Evolutionary conservation across 2,888 invertebrate genomes (phyloP), one percentile per base, ranked within the genome.

Genomic region (Notocelia uddmanniana): DNA sequence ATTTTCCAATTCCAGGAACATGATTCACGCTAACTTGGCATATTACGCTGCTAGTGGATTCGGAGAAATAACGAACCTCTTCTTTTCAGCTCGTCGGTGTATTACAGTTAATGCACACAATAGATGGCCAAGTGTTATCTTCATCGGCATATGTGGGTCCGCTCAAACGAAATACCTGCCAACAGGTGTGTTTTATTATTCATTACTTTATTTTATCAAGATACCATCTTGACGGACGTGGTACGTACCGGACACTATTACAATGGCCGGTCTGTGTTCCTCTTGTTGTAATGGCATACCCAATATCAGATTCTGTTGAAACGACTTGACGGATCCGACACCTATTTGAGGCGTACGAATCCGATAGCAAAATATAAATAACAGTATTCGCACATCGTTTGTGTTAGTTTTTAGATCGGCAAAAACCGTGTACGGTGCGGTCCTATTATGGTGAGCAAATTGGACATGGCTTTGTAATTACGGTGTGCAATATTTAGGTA

Each of bases 211-310:
- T 88, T 88, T 85, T 85, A 85, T 83, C 80, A 78, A 83, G 92
- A 93, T 92, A 89, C 80, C 81, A 93, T 93, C 92, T 92, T 90
- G 90, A 92, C 85, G 87, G 88, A 89, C 88, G 89, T 55, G 50
- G 63, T 87, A 83, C 83, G 84, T 87, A 86, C 82, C 83, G 83
- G 85, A 87, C 89, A 87, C 85, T 85, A 88, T 87, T 88, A 91
- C 90, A 91, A 89, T 88, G 78, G 87, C 81, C 85, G 85, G 81
- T 83, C 82, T 88, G 87, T 89, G 88, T 89, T 91, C 85, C 82
- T 86, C 83, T 74, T 74, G 64, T 74, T 71, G 73, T 91, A 91
- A 92, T 92, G 88, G 89, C 89, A 87, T 79, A 83, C 83, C 81
- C 81, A 79, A 86, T 84, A 83, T 84, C 82, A 81, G 81, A 84